phyloP scores from a whole-genome alignment of 2,113 vertebrate species.

The Stigmatopora nigra region DNA sequence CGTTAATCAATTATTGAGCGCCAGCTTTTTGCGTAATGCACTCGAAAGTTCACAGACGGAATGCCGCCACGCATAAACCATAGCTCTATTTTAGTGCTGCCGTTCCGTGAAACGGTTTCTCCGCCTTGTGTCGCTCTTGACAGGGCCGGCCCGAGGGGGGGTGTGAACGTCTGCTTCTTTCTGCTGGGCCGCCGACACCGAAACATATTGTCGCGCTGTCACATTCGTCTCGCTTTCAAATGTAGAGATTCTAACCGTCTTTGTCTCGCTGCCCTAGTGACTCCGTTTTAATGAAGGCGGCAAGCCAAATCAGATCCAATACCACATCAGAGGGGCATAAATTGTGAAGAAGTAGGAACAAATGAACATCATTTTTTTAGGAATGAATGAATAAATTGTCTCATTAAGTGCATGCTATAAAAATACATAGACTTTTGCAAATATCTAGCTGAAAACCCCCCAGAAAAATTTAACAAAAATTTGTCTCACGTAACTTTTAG shows the following conservation, averaged over 20 bases:
- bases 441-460: too few relatives aligned
- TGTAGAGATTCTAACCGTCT: constrained; percentile 17
- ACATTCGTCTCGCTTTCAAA: constrained; percentile 30
- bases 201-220: constrained; percentile 33
- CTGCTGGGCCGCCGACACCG: constrained; percentile 23
- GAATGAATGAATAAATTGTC: neutral
- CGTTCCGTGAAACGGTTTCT: constrained; percentile 16
- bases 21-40: constrained; percentile 26
- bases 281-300: neutral
- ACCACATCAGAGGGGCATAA: neutral
- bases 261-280: neutral
- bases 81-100: constrained; percentile 25
- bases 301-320: neutral
- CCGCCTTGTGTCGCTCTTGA: constrained; percentile 15
- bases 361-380: neutral
- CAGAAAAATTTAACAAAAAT: neutral
- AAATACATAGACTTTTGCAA: neutral
- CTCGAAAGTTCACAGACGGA: constrained; percentile 39
- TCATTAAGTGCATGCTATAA: neutral
- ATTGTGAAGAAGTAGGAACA: neutral
- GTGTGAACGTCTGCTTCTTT: constrained; percentile 15
- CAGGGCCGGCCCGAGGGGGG: constrained; percentile 15
- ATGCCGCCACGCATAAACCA: constrained; percentile 22
- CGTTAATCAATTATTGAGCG: constrained; percentile 55
- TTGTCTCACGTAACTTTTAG: too few relatives aligned